Percentiles rank a stretch among this genome's conserved stretches.
Conservation (phyloP, 2,888 invertebrate genomes). For the Conus canariensis region DNA sequence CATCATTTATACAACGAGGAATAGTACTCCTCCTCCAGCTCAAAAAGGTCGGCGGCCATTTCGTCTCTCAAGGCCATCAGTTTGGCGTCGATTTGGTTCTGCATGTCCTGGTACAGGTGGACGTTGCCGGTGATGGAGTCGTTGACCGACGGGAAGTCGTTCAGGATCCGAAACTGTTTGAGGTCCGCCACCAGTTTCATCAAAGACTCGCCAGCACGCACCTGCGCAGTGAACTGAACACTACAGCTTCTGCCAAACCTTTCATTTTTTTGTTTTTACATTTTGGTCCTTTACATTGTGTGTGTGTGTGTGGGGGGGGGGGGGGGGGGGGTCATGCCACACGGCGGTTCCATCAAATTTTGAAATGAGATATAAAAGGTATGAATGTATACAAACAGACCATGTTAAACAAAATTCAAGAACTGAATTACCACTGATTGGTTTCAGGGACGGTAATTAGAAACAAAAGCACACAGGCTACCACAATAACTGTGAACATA, state of each 20-base stretch:
- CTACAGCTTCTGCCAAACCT: neutral
- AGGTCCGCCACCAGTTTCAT: conserved; percentile 98
- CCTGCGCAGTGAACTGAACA: conserved; percentile 79
- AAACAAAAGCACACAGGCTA: no score
- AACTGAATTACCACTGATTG: no score
- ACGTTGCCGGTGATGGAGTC: conserved; percentile 97
- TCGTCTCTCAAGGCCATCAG: conserved; percentile 94
- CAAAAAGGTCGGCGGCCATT: conserved; percentile 95
- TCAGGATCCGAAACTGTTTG: conserved; percentile 97
- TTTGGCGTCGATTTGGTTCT: conserved; percentile 95
- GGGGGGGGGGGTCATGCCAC: no score
- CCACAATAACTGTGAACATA: no score
- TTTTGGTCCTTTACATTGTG: neutral
- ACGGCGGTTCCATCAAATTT: neutral
- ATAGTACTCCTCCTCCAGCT: conserved; percentile 95
- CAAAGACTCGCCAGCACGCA: conserved; percentile 96
- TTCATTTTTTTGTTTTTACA: neutral
- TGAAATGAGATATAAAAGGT: no score
- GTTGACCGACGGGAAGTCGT: conserved; percentile 98
- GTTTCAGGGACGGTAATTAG: no score
- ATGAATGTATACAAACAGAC: no score
- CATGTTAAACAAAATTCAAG: no score
- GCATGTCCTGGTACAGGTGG: conserved; percentile 91
- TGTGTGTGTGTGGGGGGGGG: no score
- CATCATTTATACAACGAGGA: conserved; percentile 75